Evolutionary conservation across 2,888 invertebrate genomes (phyloP), one percentile per base, ranked within the genome.

Genomic region (Cosmia trapezina): DNA sequence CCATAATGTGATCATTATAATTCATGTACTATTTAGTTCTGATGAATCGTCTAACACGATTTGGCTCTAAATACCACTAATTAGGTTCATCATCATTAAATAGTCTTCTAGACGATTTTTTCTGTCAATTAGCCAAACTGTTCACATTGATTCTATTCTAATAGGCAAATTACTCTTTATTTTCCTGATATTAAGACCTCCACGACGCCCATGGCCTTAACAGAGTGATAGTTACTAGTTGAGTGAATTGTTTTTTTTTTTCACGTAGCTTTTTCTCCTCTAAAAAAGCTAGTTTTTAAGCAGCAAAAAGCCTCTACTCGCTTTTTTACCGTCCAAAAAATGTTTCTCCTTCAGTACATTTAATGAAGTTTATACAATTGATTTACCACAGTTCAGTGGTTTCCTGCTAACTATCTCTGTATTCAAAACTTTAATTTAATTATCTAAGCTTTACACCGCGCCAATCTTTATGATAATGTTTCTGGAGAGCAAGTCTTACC

Each of bases 361-460:
- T 79, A 85, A 70, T 69, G 71, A 74, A 71, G 65, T 67, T 69
- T 66, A 78, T 70, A 78, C 65, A 83, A 81, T 80, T 82, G 78
- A 83, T 76, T 84, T 69, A 70, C 54, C 70, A 76, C 73, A 72
- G 62, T 73, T 60, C 45, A 75, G 49, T 64, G 43, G 53, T 64
- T 79, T 75, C 72, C 74, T 67, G 71, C 22, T 67, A 61, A 71
- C 73, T 66, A 54, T 73, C 68, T 60, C 60, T 61, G 11, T 43
- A 68, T 67, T 63, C n/a, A 56, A 67, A 76, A 77, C 22, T 33
- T 81, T 59, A 62, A 77, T 54, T 68, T 54, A 43, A 66, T 74
- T 65, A 45, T 33, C 11, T 19, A 62, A 80, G 53, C 28, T 65
- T 57, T 33, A 54, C 11, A 28, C 12, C 11, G 33, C 28, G 19